Evolutionary conservation across 1,140 invertebrate genomes (phyloP).

Genomic region (Solenopsis invicta): DNA sequence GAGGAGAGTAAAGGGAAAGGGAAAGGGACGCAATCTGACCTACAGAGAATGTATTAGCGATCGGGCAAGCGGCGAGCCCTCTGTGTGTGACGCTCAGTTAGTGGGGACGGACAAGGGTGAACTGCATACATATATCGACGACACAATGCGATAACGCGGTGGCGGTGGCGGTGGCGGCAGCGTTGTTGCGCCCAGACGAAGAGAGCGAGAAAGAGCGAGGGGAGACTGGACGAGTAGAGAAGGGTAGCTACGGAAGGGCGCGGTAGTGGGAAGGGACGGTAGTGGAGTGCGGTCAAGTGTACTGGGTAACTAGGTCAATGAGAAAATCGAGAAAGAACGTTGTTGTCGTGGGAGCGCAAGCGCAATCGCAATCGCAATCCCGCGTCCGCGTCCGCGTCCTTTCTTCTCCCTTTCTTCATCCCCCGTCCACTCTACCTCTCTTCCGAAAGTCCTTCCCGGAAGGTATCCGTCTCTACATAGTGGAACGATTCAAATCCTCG

Average conservation of each 20-base stretch:
- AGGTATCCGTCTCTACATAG: not conserved
- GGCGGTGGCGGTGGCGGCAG: slow-evolving; percentile 14
- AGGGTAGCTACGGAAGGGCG: slow-evolving; percentile 71
- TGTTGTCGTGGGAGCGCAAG: slow-evolving; percentile 76
- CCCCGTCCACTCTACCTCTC: not conserved
- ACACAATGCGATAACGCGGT: slow-evolving; percentile 22
- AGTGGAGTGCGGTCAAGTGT: slow-evolving; percentile 85
- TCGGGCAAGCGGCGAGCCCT: not conserved
- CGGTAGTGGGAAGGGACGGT: slow-evolving; percentile 59
- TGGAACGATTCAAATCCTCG: slow-evolving; percentile 14
- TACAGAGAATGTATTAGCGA: slow-evolving; percentile 22
- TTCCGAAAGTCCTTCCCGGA: slow-evolving; percentile 14
- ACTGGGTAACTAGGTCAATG: slow-evolving; percentile 87
- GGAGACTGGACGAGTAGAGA: slow-evolving; percentile 34
- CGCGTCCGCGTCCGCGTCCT: slow-evolving; percentile 31
- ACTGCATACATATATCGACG: slow-evolving; percentile 54
- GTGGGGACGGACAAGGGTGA: slow-evolving; percentile 64
- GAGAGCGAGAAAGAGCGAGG: slow-evolving; percentile 45
- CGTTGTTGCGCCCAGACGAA: slow-evolving; percentile 25
- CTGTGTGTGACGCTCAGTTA: not conserved
- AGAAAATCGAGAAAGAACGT: slow-evolving; percentile 81
- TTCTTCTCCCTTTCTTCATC: not conserved
- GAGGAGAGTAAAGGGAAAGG: not conserved
- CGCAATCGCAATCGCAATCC: slow-evolving; percentile 28
- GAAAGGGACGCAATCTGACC: slow-evolving; percentile 34